Conservation (phyloP, 2,888 invertebrate genomes). For the Opisthograptis luteolata region DNA sequence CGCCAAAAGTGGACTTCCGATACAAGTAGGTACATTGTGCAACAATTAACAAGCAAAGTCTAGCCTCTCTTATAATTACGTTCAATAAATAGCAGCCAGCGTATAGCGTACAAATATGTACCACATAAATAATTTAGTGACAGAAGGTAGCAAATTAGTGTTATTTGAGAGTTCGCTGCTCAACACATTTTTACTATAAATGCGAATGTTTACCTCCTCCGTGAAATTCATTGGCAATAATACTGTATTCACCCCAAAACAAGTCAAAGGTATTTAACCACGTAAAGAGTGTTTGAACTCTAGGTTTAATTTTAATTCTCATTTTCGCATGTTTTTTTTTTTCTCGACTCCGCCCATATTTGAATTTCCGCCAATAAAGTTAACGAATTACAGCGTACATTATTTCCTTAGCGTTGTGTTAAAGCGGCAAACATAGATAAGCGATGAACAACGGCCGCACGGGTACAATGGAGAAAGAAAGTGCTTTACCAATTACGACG, state of each 20-base stretch:
- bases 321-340: no score
- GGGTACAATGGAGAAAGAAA: constrained; percentile 1
- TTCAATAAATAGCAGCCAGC: no score
- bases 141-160: neutral
- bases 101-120: neutral
- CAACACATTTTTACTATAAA: no score
- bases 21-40: no score
- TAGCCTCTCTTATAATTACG: constrained; percentile 13
- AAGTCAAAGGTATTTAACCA: no score
- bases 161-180: no score
- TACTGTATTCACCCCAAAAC: no score
- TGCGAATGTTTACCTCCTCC: neutral
- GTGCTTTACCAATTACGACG: neutral
- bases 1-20: neutral
- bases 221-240: constrained; percentile 7
- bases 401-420: constrained; percentile 3
- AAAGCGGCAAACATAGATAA: constrained; percentile 12
- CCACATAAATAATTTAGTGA: constrained; percentile 3
- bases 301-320: no score
- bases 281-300: no score
- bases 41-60: constrained; percentile 11
- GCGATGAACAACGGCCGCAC: constrained; percentile 4
- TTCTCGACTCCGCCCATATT: no score
- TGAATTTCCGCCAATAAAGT: constrained; percentile 3
- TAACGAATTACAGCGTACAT: constrained; percentile 9